Percentiles rank a stretch among this genome's conserved stretches.
These are phyloP conservation scores for Samia ricini DNA, from an alignment of 1,140 invertebrate species.

Conservation along the genomic window DNA sequence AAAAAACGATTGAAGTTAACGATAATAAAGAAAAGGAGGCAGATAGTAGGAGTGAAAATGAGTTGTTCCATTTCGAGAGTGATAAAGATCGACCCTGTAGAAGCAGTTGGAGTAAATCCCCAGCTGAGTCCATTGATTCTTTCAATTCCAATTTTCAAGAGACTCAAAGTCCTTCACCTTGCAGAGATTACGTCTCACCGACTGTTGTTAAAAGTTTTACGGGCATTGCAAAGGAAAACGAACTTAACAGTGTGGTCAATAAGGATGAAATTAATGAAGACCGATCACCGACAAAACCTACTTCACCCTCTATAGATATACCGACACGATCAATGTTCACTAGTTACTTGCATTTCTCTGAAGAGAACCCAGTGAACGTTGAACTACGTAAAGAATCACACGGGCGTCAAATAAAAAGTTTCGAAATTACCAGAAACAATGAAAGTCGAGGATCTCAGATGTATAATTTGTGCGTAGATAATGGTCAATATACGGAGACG, in stretches of 20 bases:
- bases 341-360: conserved; percentile 63
- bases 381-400: conserved; percentile 75
- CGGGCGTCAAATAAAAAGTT: conserved; percentile 28
- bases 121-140: conserved; percentile 56
- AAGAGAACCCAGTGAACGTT: conserved; percentile 47
- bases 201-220: conserved; percentile 48
- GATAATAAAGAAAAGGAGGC: conserved; percentile 60
- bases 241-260: conserved; percentile 26
- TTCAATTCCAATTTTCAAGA: conserved; percentile 44
- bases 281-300: conserved; percentile 24
- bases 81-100: conserved; percentile 61
- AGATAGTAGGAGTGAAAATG: conserved; percentile 67
- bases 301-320: conserved; percentile 66
- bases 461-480: conserved; percentile 32
- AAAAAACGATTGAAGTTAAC: conserved; percentile 50
- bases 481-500: conserved; percentile 27
- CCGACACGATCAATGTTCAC: conserved; percentile 65
- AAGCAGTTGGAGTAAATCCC: conserved; percentile 63
- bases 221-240: conserved; percentile 27
- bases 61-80: conserved; percentile 75
- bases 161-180: conserved; percentile 51
- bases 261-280: conserved; percentile 38
- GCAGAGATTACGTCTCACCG: conserved; percentile 43
- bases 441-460: conserved; percentile 8
- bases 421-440: conserved; percentile 30